These are phyloP conservation scores for Linepithema humile DNA, from an alignment of 1,140 invertebrate species.

Conservation along the genomic window DNA sequence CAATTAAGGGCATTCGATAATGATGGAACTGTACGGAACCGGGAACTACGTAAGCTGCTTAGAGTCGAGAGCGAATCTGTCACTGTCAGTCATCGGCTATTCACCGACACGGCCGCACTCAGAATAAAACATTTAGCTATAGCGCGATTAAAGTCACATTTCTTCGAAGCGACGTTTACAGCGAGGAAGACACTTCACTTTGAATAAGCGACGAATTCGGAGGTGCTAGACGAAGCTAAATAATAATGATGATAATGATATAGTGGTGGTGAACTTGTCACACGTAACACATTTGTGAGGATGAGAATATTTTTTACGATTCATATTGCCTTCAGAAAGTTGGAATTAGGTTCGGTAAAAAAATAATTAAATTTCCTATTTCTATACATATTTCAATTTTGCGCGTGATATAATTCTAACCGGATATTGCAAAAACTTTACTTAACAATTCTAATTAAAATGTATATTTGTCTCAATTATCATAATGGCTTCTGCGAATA, in stretches of 20 bases:
- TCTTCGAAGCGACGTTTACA: conserved; percentile 9
- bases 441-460: conserved; percentile 1
- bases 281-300: not conserved
- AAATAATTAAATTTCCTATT: not conserved
- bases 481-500: not conserved
- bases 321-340: not conserved
- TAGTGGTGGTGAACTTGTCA: not conserved
- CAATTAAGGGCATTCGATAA: conserved; percentile 73
- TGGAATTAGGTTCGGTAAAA: not conserved
- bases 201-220: conserved; percentile 13
- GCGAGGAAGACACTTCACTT: not conserved
- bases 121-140: conserved; percentile 25
- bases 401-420: not conserved
- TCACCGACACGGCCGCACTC: conserved; percentile 35
- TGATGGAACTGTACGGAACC: conserved; percentile 60
- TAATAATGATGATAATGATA: not conserved
- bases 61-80: conserved; percentile 65
- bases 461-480: not conserved
- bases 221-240: not conserved
- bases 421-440: not conserved
- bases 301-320: not conserved
- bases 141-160: conserved; percentile 42
- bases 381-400: not conserved
- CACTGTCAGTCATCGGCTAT: conserved; percentile 67
- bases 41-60: conserved; percentile 49